Percentiles rank a stretch among this genome's conserved stretches.
Conservation (phyloP, 2,113 vertebrate species). For the Pitta sordida region DNA sequence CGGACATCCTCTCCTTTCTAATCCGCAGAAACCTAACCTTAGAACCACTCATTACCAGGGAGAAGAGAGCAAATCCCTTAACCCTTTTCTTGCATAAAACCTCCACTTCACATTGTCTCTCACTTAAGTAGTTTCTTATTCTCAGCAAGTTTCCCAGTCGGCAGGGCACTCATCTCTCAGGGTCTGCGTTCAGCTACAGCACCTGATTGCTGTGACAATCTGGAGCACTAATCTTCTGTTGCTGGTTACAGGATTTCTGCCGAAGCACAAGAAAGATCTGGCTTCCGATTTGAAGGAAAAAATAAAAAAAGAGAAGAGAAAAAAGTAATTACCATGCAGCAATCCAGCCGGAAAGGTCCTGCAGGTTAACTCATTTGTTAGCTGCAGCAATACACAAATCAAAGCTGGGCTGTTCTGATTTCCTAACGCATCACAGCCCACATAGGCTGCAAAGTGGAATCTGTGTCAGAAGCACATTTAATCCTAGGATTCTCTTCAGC, state of each 20-base stretch:
- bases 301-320: not conserved
- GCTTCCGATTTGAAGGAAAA: not conserved
- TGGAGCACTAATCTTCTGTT: not conserved
- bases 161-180: not conserved
- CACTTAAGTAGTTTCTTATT: not conserved
- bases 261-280: not conserved
- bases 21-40: constrained; percentile 66
- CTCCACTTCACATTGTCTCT: not conserved
- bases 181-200: not conserved
- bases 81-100: constrained; percentile 43
- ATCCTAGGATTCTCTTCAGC: constrained; percentile 38
- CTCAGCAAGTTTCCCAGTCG: not conserved
- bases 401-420: not conserved
- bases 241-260: not conserved
- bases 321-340: not conserved
- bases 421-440: not conserved
- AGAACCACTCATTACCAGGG: constrained; percentile 38
- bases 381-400: not conserved
- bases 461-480: constrained; percentile 50
- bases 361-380: not conserved
- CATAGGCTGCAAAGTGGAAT: not conserved
- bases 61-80: constrained; percentile 61
- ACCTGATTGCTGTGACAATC: not conserved
- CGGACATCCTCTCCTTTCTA: constrained; percentile 72
- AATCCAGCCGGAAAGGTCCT: not conserved